Conservation (phyloP, 2,113 vertebrate species). For the Malurus alboscapulatus region DNA sequence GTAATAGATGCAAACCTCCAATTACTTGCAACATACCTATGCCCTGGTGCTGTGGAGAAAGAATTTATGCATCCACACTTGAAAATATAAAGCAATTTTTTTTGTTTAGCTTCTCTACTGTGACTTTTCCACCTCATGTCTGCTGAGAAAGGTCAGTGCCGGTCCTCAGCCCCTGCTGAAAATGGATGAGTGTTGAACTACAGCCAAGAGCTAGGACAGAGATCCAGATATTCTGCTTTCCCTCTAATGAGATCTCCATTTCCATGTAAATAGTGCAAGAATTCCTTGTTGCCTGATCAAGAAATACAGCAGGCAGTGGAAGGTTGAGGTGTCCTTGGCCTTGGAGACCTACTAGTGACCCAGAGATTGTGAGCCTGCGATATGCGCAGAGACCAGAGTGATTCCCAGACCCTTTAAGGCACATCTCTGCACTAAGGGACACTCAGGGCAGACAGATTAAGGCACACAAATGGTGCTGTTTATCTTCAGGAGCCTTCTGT, state of each 20-base stretch:
- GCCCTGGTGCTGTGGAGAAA: neutral
- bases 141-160: neutral
- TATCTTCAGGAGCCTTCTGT: neutral
- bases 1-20: neutral
- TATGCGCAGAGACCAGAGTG: neutral
- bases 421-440: neutral
- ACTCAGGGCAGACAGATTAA: neutral
- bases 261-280: neutral
- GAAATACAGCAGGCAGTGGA: neutral
- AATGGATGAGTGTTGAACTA: neutral
- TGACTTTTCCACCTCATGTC: neutral
- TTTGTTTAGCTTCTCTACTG: neutral
- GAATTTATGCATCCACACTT: neutral
- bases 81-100: neutral
- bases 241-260: neutral
- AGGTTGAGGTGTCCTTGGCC: neutral
- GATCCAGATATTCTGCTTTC: neutral
- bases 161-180: neutral
- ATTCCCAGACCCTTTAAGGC: neutral
- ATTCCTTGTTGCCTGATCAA: neutral
- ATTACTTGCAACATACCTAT: neutral
- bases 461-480: neutral
- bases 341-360: neutral
- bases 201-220: neutral
- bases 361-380: fast-evolving